These are phyloP conservation scores for Thamnophis sirtalis DNA, from an alignment of 2,113 vertebrate species.

Conservation along the genomic window DNA sequence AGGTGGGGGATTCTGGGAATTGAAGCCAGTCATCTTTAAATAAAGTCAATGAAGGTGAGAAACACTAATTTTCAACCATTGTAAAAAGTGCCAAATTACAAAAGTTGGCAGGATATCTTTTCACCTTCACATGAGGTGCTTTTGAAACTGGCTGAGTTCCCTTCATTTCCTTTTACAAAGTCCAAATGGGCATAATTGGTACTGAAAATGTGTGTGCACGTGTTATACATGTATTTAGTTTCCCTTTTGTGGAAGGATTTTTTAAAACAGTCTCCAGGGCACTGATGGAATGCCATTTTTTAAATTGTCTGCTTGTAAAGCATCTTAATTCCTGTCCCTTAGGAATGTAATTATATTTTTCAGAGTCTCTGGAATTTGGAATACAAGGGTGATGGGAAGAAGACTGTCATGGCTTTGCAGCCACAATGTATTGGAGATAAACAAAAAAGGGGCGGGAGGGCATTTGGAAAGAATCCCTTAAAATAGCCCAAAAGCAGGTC, in stretches of 20 bases:
- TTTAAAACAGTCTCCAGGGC: background rate
- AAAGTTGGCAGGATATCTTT: background rate
- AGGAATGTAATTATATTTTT: background rate
- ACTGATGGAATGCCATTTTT: background rate
- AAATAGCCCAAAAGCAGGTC: background rate
- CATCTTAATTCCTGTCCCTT: background rate
- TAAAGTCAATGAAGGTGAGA: background rate
- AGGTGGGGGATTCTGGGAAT: background rate
- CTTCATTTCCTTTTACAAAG: background rate
- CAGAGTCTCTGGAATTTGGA: background rate
- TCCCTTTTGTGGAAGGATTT: background rate
- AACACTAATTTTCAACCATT: background rate
- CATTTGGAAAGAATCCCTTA: background rate
- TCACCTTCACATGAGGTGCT: background rate
- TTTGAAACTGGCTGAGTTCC: background rate
- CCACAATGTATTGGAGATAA: background rate
- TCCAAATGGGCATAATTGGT: background rate
- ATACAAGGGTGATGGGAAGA: background rate
- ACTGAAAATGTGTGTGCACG: background rate
- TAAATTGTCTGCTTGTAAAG: background rate
- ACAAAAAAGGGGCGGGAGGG: background rate
- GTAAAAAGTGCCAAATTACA: background rate
- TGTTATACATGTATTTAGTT: background rate
- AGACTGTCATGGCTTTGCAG: background rate
- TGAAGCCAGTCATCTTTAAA: background rate